A percentile compares a stretch with the other conserved stretches of the same genome.
These are phyloP conservation scores for Megaceryle alcyon DNA, from an alignment of 2,797 vertebrate species.

Conservation along the genomic window DNA sequence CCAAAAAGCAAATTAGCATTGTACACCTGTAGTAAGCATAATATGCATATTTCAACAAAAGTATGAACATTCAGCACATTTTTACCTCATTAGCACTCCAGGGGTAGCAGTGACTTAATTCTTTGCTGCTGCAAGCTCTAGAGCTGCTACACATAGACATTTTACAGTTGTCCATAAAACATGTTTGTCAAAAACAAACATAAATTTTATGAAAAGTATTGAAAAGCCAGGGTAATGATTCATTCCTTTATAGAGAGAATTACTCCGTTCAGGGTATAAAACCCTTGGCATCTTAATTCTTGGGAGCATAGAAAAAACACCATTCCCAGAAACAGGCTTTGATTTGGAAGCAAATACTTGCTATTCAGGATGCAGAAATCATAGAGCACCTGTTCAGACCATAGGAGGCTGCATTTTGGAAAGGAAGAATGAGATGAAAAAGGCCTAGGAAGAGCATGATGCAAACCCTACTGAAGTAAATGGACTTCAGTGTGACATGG, in stretches of 20 bases:
- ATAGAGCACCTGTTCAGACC: neutral
- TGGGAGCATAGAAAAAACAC: neutral
- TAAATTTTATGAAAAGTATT: conserved; percentile 24
- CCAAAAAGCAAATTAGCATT: conserved; percentile 68
- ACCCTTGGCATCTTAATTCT: neutral
- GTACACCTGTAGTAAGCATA: conserved; percentile 64
- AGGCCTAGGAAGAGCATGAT: neutral
- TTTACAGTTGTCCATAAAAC: conserved; percentile 29
- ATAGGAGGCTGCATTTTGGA: conserved; percentile 7
- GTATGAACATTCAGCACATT: conserved; percentile 69
- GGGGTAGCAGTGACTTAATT: conserved; percentile 43
- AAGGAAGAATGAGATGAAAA: neutral
- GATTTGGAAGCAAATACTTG: neutral
- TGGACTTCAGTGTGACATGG: neutral
- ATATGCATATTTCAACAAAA: conserved; percentile 27
- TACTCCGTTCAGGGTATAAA: neutral
- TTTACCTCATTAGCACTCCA: conserved; percentile 63
- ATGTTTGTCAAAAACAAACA: neutral
- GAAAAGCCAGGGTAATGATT: neutral
- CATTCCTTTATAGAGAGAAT: neutral
- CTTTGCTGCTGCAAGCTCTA: conserved; percentile 21
- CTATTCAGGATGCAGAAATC: neutral
- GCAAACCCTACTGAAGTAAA: neutral
- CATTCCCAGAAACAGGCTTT: neutral
- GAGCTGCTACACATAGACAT: neutral